Base-by-base conservation (phyloP, 2,797 vertebrate species). In the Nasua narica region DNA sequence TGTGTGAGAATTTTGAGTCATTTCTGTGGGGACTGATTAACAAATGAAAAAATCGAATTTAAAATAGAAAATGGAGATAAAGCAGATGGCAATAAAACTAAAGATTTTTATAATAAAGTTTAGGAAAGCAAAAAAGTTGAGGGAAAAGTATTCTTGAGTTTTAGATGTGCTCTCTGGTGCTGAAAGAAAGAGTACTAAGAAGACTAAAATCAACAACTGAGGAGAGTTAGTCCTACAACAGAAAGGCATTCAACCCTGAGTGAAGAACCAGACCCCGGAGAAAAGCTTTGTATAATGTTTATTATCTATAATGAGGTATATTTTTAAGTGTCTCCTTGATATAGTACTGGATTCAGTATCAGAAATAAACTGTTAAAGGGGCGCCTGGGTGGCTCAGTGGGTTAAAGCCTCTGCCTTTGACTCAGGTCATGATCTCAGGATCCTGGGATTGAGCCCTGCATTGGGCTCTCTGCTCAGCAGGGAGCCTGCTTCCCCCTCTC, bases 41-140 rank as follows among this genome's bases (percentile, higher is more conserved):
- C 5, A 93, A 91, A 50, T 78, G 32, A 62, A 94, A 81, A 85
- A 90, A 77, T 8, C 65, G 13, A 90, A 87, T 65, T 94, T 90
- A 21, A 76, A 96, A 91, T 67, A 0, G 37, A 67, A 95, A 91
- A 56, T 56, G 11, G 16, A 92, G 29, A 27, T 56, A 89, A 88
- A 84, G 35, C 25, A 76, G n/a, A 67, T 90, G 46, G 7, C 58
- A 81, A 21, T 40, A 86, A 65, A 88, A 7, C 12, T 10, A 32
- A 62, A 94, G 4, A 25, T 5, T 92, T 93, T 96, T n/a, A 32
- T 83, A 87, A 60, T n/a, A 92, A 83, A 82, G 5, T 40, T 85
- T 72, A 86, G 3, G 25, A 81, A 84, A 79, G 15, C 54, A 21
- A 86, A 74, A 77, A 58, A 35, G 27, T 2, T 70, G 23, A 52